A percentile compares a stretch with the other conserved stretches of the same genome.
Evolutionary conservation across 2,113 vertebrate genomes (phyloP).

Genomic region (Brachyistius frenatus): DNA sequence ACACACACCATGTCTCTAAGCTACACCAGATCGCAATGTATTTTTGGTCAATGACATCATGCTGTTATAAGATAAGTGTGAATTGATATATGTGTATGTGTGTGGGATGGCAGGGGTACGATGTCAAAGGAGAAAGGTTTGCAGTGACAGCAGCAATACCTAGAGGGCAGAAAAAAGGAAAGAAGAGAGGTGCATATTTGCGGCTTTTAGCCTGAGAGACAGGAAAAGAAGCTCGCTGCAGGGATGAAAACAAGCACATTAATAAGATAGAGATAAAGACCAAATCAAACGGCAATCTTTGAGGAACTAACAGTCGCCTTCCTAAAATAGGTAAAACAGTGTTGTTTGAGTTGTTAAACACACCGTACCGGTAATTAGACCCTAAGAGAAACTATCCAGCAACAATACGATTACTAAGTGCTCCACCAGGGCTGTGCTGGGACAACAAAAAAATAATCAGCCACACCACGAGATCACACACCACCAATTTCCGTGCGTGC

Average conservation of each 20-base stretch:
- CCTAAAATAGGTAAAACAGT: no score
- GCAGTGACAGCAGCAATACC: slow-evolving; percentile 50
- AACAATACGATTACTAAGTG: not conserved
- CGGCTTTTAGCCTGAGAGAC: slow-evolving; percentile 6
- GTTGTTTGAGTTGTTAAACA: not conserved
- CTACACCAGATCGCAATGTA: not conserved
- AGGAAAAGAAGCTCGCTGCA: not conserved
- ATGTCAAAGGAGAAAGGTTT: slow-evolving; percentile 42
- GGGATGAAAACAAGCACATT: slow-evolving; percentile 1
- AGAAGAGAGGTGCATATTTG: not conserved
- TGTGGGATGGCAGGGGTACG: slow-evolving; percentile 26
- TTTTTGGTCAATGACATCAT: slow-evolving; percentile 31
- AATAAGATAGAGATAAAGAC: slow-evolving; percentile 10
- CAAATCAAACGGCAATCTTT: not conserved
- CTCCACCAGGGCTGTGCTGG: not conserved
- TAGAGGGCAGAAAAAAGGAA: slow-evolving; percentile 23
- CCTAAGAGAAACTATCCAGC: no score
- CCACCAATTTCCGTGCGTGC: no score
- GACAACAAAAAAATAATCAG: no score
- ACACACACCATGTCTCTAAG: not conserved
- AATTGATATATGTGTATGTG: slow-evolving; percentile 8
- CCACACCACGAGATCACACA: no score
- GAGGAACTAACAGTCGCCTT: no score
- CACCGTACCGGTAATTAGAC: not conserved
- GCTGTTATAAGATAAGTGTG: slow-evolving; percentile 15